phyloP scores from a whole-genome alignment of 2,113 vertebrate species.

The Lamprologus lemairii region DNA sequence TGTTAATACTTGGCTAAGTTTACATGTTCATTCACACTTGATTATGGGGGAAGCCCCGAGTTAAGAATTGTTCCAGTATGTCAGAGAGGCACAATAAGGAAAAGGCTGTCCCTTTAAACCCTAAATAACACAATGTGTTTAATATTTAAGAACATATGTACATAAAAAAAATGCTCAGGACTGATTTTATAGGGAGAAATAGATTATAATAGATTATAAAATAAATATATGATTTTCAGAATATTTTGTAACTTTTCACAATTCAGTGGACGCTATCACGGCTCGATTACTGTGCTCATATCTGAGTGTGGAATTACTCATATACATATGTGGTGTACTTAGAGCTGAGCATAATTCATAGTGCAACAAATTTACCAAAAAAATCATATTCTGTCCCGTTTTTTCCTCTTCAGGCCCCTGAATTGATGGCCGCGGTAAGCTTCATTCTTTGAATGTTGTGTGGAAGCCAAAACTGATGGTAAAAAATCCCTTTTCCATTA shows the following conservation, averaged over 20 bases:
- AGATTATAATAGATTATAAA: neutral
- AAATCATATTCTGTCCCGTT: neutral
- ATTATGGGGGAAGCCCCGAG: slow-evolving; percentile 53
- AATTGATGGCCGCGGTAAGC: neutral
- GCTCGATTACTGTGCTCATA: neutral
- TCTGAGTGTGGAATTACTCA: neutral
- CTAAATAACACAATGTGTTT: neutral
- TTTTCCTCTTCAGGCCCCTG: neutral
- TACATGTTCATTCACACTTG: slow-evolving; percentile 75
- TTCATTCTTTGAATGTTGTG: slow-evolving; percentile 15
- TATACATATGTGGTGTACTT: neutral
- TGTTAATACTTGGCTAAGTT: slow-evolving; percentile 70
- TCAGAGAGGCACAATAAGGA: neutral
- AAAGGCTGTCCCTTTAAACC: neutral
- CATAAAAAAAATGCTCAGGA: neutral
- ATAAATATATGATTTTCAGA: neutral
- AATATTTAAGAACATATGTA: neutral
- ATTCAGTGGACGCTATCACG: neutral
- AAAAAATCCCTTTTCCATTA: slow-evolving; percentile 30
- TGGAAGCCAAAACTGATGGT: slow-evolving; percentile 8
- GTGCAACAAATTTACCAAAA: neutral
- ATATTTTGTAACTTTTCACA: neutral
- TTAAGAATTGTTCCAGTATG: slow-evolving; percentile 47
- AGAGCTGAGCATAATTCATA: neutral
- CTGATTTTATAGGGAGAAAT: neutral